phyloP scores from a whole-genome alignment of 2,888 invertebrate genomes.

The Pecten maximus region DNA sequence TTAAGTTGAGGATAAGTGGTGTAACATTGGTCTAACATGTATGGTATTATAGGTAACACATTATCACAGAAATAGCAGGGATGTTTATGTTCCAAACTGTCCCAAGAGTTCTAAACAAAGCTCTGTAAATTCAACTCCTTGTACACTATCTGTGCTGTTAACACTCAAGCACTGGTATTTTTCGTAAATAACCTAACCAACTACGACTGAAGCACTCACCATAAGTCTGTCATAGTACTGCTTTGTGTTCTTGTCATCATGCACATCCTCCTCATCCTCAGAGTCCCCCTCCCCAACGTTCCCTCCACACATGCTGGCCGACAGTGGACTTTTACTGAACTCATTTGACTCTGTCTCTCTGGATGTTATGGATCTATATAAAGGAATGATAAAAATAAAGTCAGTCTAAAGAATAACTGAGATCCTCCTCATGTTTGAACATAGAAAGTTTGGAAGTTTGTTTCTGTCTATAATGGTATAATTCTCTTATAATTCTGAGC shows the following conservation, averaged over 20 bases:
- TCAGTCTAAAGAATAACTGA: too few species aligned
- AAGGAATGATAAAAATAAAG: not conserved
- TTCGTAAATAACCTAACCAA: not conserved
- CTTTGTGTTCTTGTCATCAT: constrained; percentile 67
- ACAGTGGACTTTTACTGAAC: constrained; percentile 70
- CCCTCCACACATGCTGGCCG: constrained; percentile 76
- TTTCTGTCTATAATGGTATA: not conserved
- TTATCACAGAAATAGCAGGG: too few species aligned
- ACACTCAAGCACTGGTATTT: too few species aligned
- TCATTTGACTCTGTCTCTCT: constrained; percentile 54
- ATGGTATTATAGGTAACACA: too few species aligned
- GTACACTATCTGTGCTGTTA: too few species aligned
- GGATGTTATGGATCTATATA: constrained; percentile 42
- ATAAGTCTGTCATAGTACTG: constrained; percentile 77
- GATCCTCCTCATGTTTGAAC: too few species aligned
- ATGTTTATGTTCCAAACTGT: too few species aligned
- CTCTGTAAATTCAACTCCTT: too few species aligned
- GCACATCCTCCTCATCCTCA: constrained; percentile 57
- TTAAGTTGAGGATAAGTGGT: too few species aligned
- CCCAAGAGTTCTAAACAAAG: too few species aligned
- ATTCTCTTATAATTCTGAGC: not conserved
- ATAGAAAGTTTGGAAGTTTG: not conserved
- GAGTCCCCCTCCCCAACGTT: constrained; percentile 55
- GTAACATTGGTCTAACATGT: too few species aligned
- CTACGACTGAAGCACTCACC: constrained; percentile 61